Evolutionary conservation across 2,888 invertebrate species (phyloP).

Genomic region (Hydroisotoma schaefferi): DNA sequence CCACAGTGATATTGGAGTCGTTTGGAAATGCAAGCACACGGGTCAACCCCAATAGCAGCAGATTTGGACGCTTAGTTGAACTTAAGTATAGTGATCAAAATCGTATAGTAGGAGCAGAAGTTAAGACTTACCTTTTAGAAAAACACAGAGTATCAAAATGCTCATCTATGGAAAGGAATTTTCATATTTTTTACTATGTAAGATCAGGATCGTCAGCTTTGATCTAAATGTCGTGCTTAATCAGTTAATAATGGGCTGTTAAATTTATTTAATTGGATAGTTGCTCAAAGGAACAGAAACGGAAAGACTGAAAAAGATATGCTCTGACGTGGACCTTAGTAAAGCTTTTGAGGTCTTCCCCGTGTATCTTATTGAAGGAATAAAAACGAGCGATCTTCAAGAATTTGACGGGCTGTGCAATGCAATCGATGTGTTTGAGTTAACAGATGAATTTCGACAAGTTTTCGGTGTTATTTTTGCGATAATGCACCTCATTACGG

Average conservation of each 20-base stretch:
- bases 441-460: constrained; percentile 14
- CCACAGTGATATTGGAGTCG: constrained; percentile 27
- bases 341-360: too few relatives aligned
- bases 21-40: constrained; percentile 42
- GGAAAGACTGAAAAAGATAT: constrained; percentile 15
- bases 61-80: constrained; percentile 44
- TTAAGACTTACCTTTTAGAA: constrained; percentile 43
- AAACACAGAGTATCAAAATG: constrained; percentile 44
- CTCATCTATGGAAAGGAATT: constrained; percentile 34
- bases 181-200: constrained; percentile 46
- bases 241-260: too few relatives aligned
- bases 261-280: neutral
- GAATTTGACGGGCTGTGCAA: neutral
- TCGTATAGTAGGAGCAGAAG: constrained; percentile 38
- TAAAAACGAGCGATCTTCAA: too few relatives aligned
- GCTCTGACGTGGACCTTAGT: too few relatives aligned
- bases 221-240: too few relatives aligned
- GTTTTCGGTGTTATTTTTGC: constrained; percentile 34
- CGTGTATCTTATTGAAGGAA: too few relatives aligned
- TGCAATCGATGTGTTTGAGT: neutral
- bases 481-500: constrained; percentile 29
- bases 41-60: constrained; percentile 42
- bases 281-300: constrained; percentile 15
- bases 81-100: constrained; percentile 28
- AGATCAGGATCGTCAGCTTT: too few relatives aligned